Evolutionary conservation across 2,113 vertebrate species (phyloP).

Genomic region (Rynchops niger): DNA sequence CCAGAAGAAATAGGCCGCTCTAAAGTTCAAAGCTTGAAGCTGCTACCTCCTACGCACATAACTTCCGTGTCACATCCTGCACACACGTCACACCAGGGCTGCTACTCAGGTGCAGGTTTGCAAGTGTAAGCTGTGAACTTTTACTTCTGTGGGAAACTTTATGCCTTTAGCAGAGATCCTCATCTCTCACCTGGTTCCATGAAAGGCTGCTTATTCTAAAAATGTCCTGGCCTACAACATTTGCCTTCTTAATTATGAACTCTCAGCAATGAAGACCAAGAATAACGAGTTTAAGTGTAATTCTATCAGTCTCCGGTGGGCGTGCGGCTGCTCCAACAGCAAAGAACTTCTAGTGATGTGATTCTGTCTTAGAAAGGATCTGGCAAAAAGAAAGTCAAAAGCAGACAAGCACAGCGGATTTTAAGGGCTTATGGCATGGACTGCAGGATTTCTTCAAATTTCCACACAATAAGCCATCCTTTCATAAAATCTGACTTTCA

Average conservation of each 20-base stretch:
- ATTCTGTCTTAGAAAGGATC: background rate
- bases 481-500: background rate
- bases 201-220: background rate
- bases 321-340: background rate
- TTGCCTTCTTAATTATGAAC: background rate
- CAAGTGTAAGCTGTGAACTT: background rate
- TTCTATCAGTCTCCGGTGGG: background rate
- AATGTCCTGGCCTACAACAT: background rate
- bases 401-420: background rate
- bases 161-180: background rate
- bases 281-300: background rate
- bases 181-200: background rate
- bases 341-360: background rate
- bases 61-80: fast-evolving
- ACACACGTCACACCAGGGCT: background rate
- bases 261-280: background rate
- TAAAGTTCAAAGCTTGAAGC: background rate
- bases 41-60: background rate
- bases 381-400: background rate
- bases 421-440: background rate
- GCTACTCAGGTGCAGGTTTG: background rate
- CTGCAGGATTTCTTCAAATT: background rate
- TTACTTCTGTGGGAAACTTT: background rate
- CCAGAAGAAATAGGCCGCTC: background rate
- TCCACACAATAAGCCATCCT: background rate